Percentiles rank a stretch among this genome's conserved stretches.
phyloP scores from a whole-genome alignment of 2,888 invertebrate genomes.

The Drosophila histrio region DNA sequence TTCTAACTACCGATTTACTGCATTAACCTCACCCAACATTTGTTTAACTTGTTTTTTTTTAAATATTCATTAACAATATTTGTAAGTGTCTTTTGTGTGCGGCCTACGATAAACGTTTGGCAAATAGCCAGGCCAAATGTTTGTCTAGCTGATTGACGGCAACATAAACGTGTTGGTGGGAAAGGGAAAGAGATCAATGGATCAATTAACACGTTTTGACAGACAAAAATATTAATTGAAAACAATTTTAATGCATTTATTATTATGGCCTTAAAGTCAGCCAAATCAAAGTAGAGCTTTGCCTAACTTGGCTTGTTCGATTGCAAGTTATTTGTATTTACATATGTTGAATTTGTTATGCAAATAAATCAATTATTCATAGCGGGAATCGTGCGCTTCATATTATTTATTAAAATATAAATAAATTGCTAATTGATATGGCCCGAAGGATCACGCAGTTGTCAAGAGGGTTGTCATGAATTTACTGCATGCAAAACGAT shows the following conservation, averaged over 20 bases:
- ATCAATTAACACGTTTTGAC: conserved; percentile 49
- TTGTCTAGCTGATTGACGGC: conserved; percentile 44
- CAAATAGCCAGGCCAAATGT: conserved; percentile 49
- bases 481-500: conserved; percentile 32
- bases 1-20: neutral
- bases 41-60: conserved; percentile 1
- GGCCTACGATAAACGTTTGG: conserved; percentile 29
- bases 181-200: conserved; percentile 12
- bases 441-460: conserved; percentile 44
- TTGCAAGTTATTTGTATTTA: neutral
- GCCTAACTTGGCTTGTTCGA: neutral
- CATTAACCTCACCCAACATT: conserved; percentile 30
- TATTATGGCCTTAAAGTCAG: conserved; percentile 4
- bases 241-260: conserved; percentile 17
- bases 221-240: conserved; percentile 11
- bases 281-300: neutral
- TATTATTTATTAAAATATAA: conserved; percentile 18
- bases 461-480: conserved; percentile 26
- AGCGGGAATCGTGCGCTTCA: conserved; percentile 31
- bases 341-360: conserved; percentile 22
- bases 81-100: conserved; percentile 11
- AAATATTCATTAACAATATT: conserved; percentile 28
- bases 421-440: conserved; percentile 40
- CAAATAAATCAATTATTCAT: conserved; percentile 50
- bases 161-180: conserved; percentile 22